Percentiles rank a stretch among this genome's conserved stretches.
These are phyloP conservation scores for Gobiocypris rarus DNA, from an alignment of 2,113 vertebrate genomes.

Conservation along the genomic window DNA sequence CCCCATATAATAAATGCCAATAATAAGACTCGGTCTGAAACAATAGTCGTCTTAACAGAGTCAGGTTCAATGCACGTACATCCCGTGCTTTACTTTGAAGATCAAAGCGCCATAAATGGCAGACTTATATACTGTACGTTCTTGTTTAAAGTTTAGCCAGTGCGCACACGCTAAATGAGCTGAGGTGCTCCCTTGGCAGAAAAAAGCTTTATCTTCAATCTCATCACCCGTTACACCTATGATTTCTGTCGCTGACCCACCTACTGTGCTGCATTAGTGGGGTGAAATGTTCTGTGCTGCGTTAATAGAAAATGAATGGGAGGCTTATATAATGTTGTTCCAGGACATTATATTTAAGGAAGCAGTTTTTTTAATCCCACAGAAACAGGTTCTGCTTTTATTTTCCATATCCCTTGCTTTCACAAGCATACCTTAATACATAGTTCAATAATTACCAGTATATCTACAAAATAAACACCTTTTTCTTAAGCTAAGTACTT, in stretches of 20 bases:
- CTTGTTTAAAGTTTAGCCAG: constrained; percentile 46
- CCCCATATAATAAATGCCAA: constrained; percentile 16
- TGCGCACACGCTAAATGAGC: constrained; percentile 32
- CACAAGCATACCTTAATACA: constrained; percentile 67
- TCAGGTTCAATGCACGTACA: constrained; percentile 34
- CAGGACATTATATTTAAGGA: constrained; percentile 71
- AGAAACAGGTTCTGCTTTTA: constrained; percentile 69
- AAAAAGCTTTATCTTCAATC: constrained; percentile 46
- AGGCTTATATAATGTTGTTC: constrained; percentile 66
- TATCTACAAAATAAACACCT: constrained; percentile 73
- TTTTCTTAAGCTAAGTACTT: constrained; percentile 48
- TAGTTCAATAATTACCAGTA: constrained; percentile 71
- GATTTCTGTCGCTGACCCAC: neutral
- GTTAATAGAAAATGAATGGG: constrained; percentile 69
- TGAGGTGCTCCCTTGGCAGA: constrained; percentile 56
- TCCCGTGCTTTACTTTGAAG: constrained; percentile 53
- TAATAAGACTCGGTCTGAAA: constrained; percentile 21
- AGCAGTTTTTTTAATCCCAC: constrained; percentile 68
- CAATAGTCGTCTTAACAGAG: constrained; percentile 13
- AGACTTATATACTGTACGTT: constrained; percentile 35
- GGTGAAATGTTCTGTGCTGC: constrained; percentile 67
- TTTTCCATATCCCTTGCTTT: constrained; percentile 70
- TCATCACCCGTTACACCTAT: constrained; percentile 30
- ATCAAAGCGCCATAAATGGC: constrained; percentile 57
- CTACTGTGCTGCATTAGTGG: constrained; percentile 52